Evolutionary conservation across 2,113 vertebrate genomes (phyloP), one percentile per base, ranked within the genome.

Genomic region (Ia io): DNA sequence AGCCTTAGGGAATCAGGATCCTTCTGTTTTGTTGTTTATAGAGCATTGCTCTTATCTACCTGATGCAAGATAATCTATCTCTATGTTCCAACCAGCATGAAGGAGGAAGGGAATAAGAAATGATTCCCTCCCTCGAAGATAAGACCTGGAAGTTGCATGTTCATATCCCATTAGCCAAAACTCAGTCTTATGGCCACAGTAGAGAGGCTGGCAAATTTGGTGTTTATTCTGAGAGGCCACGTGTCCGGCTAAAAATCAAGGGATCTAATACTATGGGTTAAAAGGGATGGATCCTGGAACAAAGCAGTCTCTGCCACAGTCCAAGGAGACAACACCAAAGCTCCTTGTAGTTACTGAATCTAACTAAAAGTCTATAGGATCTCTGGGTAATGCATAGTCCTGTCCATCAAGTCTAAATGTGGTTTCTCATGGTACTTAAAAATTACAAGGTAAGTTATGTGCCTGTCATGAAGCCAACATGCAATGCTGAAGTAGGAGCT

Each of bases 21-120:
- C 76, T 94, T 85, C 49, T 80, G 1, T 86, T 88, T 94, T 35
- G 32, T 88, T 51, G 44, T 97, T 85, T 70, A 42, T 25, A 78
- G 63, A 13, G 7, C 49, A 23, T 86, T 70, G 44, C 18, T 86
- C 5, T 65, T 93, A 20, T 69, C 32, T 40, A 30, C 25, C 9
- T 84, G 53, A 22, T 69, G 65, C 32, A 37, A n/a, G 22, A 78
- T n/a, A 65, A 40, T 77, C 37, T 79, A 20, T 71, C 6, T 85
- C 76, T 69, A 0, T 71, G 22, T 32, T 56, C 25, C n/a, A 22
- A 80, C 12, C 56, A 89, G 14, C 18, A 18, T 16, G 28, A 74
- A 63, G 32, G 69, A 63, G 40, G 51, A 51, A 49, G 47, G 70
- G 20, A 13, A 35, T 67, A 42, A 76, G 59, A 70, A 53, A 11